Evolutionary conservation across 2,888 invertebrate species (phyloP).

Genomic region (Coenonympha glycerion): DNA sequence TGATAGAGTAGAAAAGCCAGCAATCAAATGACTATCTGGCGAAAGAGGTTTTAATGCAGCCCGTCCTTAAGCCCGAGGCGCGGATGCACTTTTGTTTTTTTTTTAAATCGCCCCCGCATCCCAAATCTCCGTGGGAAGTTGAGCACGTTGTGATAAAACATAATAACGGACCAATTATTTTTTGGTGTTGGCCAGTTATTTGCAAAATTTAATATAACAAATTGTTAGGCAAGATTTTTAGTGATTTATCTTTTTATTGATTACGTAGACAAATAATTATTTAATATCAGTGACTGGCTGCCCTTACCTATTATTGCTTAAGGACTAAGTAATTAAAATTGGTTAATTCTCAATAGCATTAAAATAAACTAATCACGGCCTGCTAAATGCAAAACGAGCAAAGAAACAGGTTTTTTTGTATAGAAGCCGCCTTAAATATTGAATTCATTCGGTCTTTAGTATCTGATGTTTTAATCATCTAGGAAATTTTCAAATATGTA

Average conservation of each 20-base stretch:
- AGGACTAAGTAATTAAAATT: too few species aligned
- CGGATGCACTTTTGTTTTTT: slow-evolving; percentile 46
- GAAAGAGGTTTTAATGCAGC: slow-evolving; percentile 49
- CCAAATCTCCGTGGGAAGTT: slow-evolving; percentile 61
- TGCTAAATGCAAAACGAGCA: too few species aligned
- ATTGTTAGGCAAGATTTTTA: slow-evolving; percentile 31
- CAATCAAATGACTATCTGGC: slow-evolving; percentile 65
- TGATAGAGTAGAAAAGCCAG: slow-evolving; percentile 53
- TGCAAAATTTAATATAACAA: slow-evolving; percentile 47
- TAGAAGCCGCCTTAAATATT: too few species aligned
- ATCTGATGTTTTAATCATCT: too few species aligned
- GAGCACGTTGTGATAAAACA: slow-evolving; percentile 39
- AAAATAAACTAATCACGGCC: too few species aligned
- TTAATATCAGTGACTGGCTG: too few species aligned
- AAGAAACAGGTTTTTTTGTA: too few species aligned
- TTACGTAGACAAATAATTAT: too few species aligned
- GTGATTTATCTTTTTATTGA: slow-evolving; percentile 12
- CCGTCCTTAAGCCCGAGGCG: slow-evolving; percentile 58
- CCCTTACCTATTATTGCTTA: too few species aligned
- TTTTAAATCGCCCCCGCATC: slow-evolving; percentile 50
- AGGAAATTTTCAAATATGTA: too few species aligned
- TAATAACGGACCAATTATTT: slow-evolving; percentile 40
- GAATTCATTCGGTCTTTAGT: too few species aligned
- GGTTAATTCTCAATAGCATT: too few species aligned
- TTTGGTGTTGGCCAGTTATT: slow-evolving; percentile 50